Evolutionary conservation across 1,140 invertebrate species (phyloP).

Genomic region (Philaenus spumarius): DNA sequence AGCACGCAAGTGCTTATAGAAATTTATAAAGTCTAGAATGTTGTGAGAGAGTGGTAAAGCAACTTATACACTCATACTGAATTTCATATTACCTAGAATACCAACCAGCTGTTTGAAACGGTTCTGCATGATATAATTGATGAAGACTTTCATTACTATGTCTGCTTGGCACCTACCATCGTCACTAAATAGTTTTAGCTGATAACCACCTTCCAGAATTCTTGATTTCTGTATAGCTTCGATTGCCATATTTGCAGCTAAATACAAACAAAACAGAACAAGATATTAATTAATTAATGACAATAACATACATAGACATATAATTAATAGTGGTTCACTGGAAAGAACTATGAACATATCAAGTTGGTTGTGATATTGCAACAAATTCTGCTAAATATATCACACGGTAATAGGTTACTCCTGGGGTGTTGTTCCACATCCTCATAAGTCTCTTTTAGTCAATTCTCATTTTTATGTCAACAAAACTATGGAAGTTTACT

Average conservation of each 20-base stretch:
- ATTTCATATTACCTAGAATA: constrained; percentile 9
- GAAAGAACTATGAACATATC: too few species aligned
- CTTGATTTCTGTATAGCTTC: constrained; percentile 56
- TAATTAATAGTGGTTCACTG: too few species aligned
- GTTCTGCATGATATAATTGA: constrained; percentile 57
- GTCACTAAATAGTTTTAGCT: constrained; percentile 49
- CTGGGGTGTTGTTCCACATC: too few species aligned
- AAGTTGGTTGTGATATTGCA: too few species aligned
- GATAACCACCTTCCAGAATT: constrained; percentile 54
- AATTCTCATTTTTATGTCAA: too few species aligned
- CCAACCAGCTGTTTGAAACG: constrained; percentile 26
- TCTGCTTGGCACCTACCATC: constrained; percentile 70
- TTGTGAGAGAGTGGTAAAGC: not conserved
- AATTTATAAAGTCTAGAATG: not conserved
- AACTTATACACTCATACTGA: not conserved
- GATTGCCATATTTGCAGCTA: constrained; percentile 57
- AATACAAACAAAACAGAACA: constrained; percentile 31
- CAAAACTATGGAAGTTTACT: too few species aligned
- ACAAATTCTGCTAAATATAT: too few species aligned
- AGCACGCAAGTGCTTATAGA: not conserved
- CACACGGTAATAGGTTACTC: too few species aligned
- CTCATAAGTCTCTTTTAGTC: too few species aligned
- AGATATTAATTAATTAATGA: too few species aligned
- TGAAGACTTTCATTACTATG: constrained; percentile 70
- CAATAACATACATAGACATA: too few species aligned